phyloP scores from a whole-genome alignment of 2,888 invertebrate species.

The Ennomos fuscantarius region DNA sequence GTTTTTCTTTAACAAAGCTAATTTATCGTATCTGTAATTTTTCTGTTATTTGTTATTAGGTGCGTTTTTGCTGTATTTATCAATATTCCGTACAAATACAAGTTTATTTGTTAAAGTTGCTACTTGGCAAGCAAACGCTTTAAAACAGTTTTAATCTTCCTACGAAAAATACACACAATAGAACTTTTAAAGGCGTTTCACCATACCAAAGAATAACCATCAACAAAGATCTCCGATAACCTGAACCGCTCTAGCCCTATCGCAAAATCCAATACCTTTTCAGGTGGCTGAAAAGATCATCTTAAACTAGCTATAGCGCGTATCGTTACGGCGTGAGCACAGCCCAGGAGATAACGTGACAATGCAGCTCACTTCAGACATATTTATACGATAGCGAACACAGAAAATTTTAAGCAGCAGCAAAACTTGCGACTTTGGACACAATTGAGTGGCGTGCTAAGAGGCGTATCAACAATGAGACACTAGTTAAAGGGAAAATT shows the following conservation, averaged over 20 bases:
- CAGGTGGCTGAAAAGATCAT: slow-evolving; percentile 53
- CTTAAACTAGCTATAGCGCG: slow-evolving; percentile 61
- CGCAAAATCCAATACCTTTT: slow-evolving; percentile 32
- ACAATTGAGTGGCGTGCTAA: too few relatives aligned
- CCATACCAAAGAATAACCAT: slow-evolving; percentile 22
- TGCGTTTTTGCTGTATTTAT: too few relatives aligned
- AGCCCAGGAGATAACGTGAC: slow-evolving; percentile 66
- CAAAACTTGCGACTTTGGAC: not conserved
- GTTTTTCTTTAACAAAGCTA: too few relatives aligned
- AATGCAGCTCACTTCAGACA: slow-evolving; percentile 69
- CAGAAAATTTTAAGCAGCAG: slow-evolving; percentile 4
- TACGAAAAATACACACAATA: slow-evolving; percentile 19
- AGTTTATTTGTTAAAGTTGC: too few relatives aligned
- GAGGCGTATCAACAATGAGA: too few relatives aligned
- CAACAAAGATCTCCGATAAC: slow-evolving; percentile 26
- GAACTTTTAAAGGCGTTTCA: slow-evolving; percentile 19
- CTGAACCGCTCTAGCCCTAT: slow-evolving; percentile 18
- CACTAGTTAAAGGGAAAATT: too few relatives aligned
- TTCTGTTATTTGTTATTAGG: too few relatives aligned
- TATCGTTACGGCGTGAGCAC: slow-evolving; percentile 48
- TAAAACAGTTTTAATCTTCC: slow-evolving; percentile 3
- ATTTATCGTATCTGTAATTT: too few relatives aligned
- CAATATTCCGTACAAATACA: too few relatives aligned
- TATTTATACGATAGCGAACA: slow-evolving; percentile 64
- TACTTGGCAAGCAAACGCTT: not conserved